Evolutionary conservation across 1,140 invertebrate genomes (phyloP).

Genomic region (Hyles euphorbiae): DNA sequence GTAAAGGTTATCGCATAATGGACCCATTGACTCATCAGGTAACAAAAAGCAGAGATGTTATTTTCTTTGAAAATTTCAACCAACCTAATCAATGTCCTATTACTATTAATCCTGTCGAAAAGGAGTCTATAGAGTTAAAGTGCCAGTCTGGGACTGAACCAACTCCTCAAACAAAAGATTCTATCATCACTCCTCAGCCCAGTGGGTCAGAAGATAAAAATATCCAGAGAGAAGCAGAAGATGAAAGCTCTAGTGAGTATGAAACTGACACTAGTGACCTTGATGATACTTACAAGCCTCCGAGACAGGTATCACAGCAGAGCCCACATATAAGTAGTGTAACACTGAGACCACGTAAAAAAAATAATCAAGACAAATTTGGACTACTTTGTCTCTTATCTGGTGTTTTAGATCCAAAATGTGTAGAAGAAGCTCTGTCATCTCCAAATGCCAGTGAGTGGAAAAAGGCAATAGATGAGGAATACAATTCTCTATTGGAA

Average conservation of each 20-base stretch:
- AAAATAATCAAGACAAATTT: constrained; percentile 3
- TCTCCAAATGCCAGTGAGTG: constrained; percentile 33
- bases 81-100: background rate
- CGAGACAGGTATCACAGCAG: no score
- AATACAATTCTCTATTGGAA: constrained; percentile 42
- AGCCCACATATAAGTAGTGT: constrained; percentile 3
- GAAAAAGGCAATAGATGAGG: constrained; percentile 48
- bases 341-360: constrained; percentile 8
- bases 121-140: constrained; percentile 24
- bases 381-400: constrained; percentile 3
- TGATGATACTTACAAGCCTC: no score
- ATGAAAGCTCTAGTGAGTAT: no score
- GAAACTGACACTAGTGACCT: no score
- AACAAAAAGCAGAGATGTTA: background rate
- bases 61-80: constrained; percentile 1
- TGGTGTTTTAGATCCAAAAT: constrained; percentile 21
- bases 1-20: constrained; percentile 44
- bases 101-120: background rate
- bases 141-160: background rate
- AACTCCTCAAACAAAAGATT: no score
- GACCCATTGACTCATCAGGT: constrained; percentile 15
- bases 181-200: no score
- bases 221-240: no score
- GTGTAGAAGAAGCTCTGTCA: constrained; percentile 39
- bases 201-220: no score